Evolutionary conservation across 2,797 vertebrate genomes (phyloP).

Genomic region (Cetoscarus ocellatus): DNA sequence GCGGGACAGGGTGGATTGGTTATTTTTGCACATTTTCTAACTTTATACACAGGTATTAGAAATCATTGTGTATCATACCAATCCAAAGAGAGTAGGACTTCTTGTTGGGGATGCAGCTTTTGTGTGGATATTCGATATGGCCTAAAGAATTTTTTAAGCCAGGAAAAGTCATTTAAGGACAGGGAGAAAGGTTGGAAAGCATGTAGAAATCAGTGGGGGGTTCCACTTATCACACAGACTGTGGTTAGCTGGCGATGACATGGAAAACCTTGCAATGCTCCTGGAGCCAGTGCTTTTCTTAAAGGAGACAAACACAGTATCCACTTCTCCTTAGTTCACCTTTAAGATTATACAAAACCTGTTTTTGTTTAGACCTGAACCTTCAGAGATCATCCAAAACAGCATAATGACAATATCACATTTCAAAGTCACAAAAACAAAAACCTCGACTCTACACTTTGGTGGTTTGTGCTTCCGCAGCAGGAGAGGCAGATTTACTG

Average conservation of each 20-base stretch:
- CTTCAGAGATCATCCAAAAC: constrained; percentile 24
- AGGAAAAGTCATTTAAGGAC: constrained; percentile 9
- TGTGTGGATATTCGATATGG: too few species aligned
- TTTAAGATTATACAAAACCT: constrained; percentile 9
- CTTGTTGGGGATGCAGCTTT: too few species aligned
- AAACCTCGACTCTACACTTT: constrained; percentile 33
- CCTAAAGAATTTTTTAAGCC: too few species aligned
- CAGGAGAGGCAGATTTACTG: constrained; percentile 42
- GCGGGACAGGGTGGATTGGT: too few species aligned
- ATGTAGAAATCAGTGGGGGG: constrained; percentile 19
- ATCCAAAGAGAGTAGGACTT: too few species aligned
- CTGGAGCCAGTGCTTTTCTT: neutral
- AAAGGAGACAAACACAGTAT: constrained; percentile 17
- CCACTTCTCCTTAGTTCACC: constrained; percentile 2
- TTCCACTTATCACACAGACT: constrained; percentile 26
- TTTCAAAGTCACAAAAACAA: constrained; percentile 52
- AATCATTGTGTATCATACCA: too few species aligned
- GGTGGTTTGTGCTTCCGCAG: constrained; percentile 28
- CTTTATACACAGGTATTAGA: too few species aligned
- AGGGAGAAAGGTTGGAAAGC: neutral
- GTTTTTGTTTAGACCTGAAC: constrained; percentile 13
- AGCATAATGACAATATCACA: constrained; percentile 40
- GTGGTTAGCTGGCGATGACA: constrained; percentile 22
- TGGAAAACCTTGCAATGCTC: constrained; percentile 4
- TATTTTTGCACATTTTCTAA: too few species aligned